Evolutionary conservation across 1,140 invertebrate species (phyloP).

Genomic region (Drosophila grimshawi): DNA sequence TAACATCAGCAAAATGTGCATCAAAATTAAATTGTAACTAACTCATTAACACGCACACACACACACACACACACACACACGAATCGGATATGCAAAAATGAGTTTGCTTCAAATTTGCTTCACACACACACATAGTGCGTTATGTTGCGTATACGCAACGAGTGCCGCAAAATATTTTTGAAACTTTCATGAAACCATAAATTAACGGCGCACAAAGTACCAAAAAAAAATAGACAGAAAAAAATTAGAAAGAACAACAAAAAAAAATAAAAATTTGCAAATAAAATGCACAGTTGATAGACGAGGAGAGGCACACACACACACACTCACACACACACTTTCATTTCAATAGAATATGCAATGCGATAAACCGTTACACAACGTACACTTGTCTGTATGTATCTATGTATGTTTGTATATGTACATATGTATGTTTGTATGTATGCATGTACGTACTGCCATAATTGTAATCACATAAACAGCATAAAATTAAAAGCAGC

Average conservation of each 20-base stretch:
- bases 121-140: slow-evolving; percentile 2
- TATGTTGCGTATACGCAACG: slow-evolving; percentile 47
- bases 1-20: slow-evolving; percentile 22
- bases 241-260: neutral
- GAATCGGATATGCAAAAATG: slow-evolving; percentile 28
- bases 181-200: slow-evolving; percentile 22
- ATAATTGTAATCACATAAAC: slow-evolving; percentile 79
- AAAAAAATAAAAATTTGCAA: slow-evolving; percentile 3
- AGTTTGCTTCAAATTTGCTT: slow-evolving; percentile 7
- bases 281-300: neutral
- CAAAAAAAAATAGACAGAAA: slow-evolving; percentile 20
- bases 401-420: neutral
- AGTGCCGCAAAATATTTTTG: slow-evolving; percentile 9
- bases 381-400: neutral
- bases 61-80: slow-evolving; percentile 1
- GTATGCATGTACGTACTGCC: slow-evolving; percentile 66
- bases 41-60: slow-evolving; percentile 41
- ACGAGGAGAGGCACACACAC: neutral
- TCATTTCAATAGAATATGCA: no score
- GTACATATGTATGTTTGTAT: neutral
- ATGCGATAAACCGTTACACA: slow-evolving; percentile 10
- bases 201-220: slow-evolving; percentile 30
- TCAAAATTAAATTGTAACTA: slow-evolving; percentile 28
- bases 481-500: slow-evolving; percentile 72
- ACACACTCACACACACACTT: slow-evolving; percentile 3